These are phyloP conservation scores for Gymnoscelis rufifasciata DNA, from an alignment of 2,888 invertebrate genomes.

Conservation along the genomic window DNA sequence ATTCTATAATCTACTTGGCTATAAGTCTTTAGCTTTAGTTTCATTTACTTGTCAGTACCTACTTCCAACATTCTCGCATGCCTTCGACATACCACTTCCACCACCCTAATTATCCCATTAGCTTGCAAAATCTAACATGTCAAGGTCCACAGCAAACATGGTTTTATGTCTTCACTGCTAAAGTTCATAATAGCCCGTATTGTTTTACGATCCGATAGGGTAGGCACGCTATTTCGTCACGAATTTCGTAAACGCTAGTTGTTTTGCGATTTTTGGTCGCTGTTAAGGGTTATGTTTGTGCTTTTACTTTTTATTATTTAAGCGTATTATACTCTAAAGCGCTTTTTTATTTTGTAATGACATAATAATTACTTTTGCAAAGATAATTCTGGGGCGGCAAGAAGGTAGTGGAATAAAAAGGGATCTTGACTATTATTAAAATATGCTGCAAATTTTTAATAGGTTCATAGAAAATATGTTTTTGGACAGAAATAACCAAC, in stretches of 20 bases:
- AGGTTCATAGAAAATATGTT: no score
- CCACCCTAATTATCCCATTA: slow-evolving; percentile 28
- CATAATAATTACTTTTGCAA: no score
- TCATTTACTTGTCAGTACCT: neutral
- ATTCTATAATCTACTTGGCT: no score
- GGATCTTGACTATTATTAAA: no score
- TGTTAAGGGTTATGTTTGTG: neutral
- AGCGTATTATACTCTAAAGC: neutral
- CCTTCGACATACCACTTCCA: neutral
- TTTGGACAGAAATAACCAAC: no score
- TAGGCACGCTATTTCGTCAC: slow-evolving; percentile 44
- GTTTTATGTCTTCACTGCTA: slow-evolving; percentile 20
- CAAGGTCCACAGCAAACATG: slow-evolving; percentile 19
- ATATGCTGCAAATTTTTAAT: no score
- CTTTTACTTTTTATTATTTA: neutral
- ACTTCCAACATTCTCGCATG: neutral
- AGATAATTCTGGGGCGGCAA: no score
- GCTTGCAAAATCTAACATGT: slow-evolving; percentile 36
- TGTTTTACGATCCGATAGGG: slow-evolving; percentile 32
- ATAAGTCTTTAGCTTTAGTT: no score
- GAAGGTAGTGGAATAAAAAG: no score
- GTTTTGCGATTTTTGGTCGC: neutral
- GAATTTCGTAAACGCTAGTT: slow-evolving; percentile 29
- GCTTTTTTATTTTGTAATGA: no score
- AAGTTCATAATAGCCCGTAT: slow-evolving; percentile 20